Conservation (phyloP, 2,888 invertebrate genomes). For the Erebia epiphron region DNA sequence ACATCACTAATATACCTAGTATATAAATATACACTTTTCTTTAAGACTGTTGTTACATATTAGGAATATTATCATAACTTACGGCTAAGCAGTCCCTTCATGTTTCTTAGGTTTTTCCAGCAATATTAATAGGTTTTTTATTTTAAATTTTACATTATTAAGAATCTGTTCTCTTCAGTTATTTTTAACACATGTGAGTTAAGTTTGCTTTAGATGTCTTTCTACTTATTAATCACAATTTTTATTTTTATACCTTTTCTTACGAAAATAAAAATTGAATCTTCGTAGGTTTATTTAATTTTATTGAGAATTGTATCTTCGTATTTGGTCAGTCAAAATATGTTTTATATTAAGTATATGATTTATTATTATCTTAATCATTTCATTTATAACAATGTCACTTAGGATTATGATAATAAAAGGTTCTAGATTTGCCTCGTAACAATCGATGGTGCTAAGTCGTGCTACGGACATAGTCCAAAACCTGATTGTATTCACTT, state of each 20-base stretch:
- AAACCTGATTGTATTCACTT: conserved; percentile 66
- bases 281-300: not conserved
- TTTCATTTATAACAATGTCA: conserved; percentile 12
- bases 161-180: not conserved
- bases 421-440: conserved; percentile 49
- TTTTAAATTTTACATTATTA: not conserved
- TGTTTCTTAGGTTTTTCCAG: conserved; percentile 2
- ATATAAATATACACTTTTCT: conserved; percentile 18
- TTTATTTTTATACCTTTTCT: too few species aligned
- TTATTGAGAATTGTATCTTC: conserved; percentile 10
- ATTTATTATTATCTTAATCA: conserved; percentile 25
- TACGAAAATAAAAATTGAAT: not conserved
- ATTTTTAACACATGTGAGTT: not conserved
- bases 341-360: conserved; percentile 19
- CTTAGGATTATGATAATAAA: conserved; percentile 28
- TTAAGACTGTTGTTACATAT: conserved; percentile 50
- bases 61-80: conserved; percentile 40
- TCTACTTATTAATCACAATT: too few species aligned
- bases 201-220: too few species aligned
- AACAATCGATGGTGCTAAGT: conserved; percentile 73
- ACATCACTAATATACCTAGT: too few species aligned
- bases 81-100: conserved; percentile 24
- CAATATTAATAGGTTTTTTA: not conserved
- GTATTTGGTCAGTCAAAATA: conserved; percentile 23
- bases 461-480: conserved; percentile 78